Conservation (phyloP, 37 sponge, comb jelly and placozoan genomes). For the Haliclona indistincta region DNA sequence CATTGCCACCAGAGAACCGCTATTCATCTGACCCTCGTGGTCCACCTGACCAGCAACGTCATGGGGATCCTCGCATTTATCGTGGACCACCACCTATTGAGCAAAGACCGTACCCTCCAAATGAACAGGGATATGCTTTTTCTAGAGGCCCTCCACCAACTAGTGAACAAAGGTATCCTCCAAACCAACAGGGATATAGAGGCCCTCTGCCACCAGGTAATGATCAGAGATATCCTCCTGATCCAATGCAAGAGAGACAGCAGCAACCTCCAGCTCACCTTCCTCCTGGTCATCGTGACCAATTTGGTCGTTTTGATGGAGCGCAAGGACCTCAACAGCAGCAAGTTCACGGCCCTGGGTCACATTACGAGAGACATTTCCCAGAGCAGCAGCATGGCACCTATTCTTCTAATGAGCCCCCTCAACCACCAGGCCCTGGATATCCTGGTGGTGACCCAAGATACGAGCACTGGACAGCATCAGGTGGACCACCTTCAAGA, state of each 20-base stretch:
- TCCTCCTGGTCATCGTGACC: conserved; percentile 3
- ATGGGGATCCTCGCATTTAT: not conserved
- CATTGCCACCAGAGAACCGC: not conserved
- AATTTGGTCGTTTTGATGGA: too few relatives aligned
- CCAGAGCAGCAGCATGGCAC: too few relatives aligned
- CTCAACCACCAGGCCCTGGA: too few relatives aligned
- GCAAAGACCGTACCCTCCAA: not conserved
- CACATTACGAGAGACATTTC: too few relatives aligned
- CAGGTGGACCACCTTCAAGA: too few relatives aligned
- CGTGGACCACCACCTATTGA: conserved; percentile 13
- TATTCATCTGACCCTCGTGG: not conserved
- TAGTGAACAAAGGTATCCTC: not conserved
- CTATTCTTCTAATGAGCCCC: too few relatives aligned
- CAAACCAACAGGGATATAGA: not conserved
- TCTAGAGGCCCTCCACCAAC: not conserved
- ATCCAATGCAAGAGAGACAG: not conserved
- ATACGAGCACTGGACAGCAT: too few relatives aligned
- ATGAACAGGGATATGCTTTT: not conserved
- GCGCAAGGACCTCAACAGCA: too few relatives aligned
- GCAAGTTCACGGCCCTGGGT: too few relatives aligned
- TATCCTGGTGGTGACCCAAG: too few relatives aligned
- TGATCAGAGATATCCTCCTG: not conserved
- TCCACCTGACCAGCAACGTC: not conserved
- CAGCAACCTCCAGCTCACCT: not conserved
- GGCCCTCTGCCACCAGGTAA: not conserved